phyloP scores from a whole-genome alignment of 2,113 vertebrate genomes.

The Fulmarus glacialis region DNA sequence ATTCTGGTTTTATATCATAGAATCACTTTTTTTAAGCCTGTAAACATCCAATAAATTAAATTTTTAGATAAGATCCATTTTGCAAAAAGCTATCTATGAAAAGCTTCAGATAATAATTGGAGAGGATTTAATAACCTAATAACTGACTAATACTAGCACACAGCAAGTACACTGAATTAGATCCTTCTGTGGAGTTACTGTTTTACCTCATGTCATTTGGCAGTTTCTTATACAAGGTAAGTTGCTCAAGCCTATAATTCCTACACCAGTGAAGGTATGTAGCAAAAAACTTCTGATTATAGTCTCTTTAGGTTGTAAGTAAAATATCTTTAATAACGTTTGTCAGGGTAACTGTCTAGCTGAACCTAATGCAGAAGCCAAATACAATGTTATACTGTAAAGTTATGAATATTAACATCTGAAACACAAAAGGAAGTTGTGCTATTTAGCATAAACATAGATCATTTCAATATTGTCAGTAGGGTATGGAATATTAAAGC shows the following conservation, averaged over 20 bases:
- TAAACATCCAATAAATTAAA: slow-evolving; percentile 71
- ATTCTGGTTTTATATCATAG: slow-evolving; percentile 55
- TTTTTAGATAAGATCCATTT: slow-evolving; percentile 63
- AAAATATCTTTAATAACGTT: background rate
- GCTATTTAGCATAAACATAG: background rate
- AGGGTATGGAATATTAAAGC: background rate
- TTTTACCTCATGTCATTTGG: background rate
- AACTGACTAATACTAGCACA: slow-evolving; percentile 47
- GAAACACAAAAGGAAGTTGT: background rate
- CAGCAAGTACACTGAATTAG: slow-evolving; percentile 17
- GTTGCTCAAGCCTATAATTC: background rate
- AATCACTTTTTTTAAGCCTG: slow-evolving; percentile 59
- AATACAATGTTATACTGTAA: background rate
- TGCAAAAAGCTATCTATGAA: slow-evolving; percentile 50
- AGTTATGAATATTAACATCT: background rate
- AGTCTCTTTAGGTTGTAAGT: background rate
- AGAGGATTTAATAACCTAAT: slow-evolving; percentile 61
- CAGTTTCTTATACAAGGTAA: background rate
- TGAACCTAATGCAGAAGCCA: background rate
- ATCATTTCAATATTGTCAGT: background rate
- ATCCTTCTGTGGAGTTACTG: slow-evolving; percentile 12
- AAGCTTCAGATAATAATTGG: slow-evolving; percentile 65
- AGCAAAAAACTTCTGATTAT: background rate
- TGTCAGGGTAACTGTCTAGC: background rate
- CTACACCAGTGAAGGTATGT: background rate